Conservation (phyloP, 2,888 invertebrate genomes). For the Cacoxenus indagator region DNA sequence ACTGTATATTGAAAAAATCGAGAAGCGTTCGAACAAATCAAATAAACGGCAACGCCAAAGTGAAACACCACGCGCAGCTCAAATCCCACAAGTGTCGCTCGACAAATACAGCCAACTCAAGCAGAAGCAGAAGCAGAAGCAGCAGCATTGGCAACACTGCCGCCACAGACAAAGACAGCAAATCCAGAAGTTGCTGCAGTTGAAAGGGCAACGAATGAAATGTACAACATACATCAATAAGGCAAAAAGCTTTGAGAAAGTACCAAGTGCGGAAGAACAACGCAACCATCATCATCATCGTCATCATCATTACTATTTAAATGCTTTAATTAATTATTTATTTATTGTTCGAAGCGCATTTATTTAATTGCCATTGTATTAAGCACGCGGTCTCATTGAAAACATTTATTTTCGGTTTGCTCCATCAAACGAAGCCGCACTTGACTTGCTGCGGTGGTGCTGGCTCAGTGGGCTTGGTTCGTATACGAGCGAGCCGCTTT, state of each 20-base stretch:
- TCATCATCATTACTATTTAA: not conserved
- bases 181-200: not conserved
- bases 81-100: conserved; percentile 8
- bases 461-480: conserved; percentile 40
- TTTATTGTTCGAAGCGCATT: not conserved
- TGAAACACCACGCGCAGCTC: not conserved
- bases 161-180: not conserved
- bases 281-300: not conserved
- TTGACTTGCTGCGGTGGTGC: conserved; percentile 14
- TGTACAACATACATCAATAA: not conserved
- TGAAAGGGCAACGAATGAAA: not conserved
- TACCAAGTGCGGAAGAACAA: not conserved
- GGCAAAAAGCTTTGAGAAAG: not conserved
- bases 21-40: not conserved
- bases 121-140: not conserved
- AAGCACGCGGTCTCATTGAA: no score
- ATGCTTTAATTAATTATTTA: conserved; percentile 4
- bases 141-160: not conserved
- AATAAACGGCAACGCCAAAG: not conserved
- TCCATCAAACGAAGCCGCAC: no score
- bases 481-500: conserved; percentile 33
- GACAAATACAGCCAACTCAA: not conserved
- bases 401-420: conserved; percentile 32
- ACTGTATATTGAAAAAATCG: no score
- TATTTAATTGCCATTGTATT: no score